Conservation (phyloP, 1,140 invertebrate species). For the Heliothis subflexa region DNA sequence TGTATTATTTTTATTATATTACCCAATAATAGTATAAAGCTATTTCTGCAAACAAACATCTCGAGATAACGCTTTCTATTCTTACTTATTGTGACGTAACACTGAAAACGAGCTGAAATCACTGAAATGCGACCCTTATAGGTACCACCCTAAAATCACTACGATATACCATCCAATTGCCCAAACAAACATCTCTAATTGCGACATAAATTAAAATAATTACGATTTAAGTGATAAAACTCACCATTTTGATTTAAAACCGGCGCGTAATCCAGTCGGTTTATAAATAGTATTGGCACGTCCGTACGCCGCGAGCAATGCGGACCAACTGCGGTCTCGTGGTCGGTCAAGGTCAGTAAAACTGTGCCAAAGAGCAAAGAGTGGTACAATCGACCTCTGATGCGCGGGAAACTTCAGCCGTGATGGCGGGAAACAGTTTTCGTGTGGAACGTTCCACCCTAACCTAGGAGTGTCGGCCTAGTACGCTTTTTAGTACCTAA, state of each 20-base stretch:
- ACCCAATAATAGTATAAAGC: not conserved
- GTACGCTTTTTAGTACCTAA: constrained; percentile 1
- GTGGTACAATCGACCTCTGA: constrained; percentile 65
- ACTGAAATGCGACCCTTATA: not conserved
- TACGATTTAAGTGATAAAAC: constrained; percentile 43
- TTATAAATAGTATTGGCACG: constrained; percentile 49
- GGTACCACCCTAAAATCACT: not conserved
- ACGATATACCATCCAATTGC: not conserved
- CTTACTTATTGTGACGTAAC: constrained; percentile 47
- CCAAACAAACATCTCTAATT: not conserved
- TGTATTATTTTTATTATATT: not conserved
- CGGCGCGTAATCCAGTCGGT: constrained; percentile 56
- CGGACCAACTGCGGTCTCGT: constrained; percentile 72
- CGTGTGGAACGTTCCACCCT: not conserved
- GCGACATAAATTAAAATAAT: not conserved
- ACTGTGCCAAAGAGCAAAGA: constrained; percentile 77
- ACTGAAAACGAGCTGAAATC: constrained; percentile 33
- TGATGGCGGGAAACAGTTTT: constrained; percentile 59
- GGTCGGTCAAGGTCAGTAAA: constrained; percentile 78
- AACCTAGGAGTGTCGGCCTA: constrained; percentile 38
- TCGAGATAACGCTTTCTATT: constrained; percentile 41
- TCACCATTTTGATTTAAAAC: constrained; percentile 74
- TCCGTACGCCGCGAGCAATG: constrained; percentile 59
- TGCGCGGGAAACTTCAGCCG: constrained; percentile 74
- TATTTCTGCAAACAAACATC: constrained; percentile 31